Evolutionary conservation across 2,113 vertebrate species (phyloP).

Genomic region (Salminus brasiliensis): DNA sequence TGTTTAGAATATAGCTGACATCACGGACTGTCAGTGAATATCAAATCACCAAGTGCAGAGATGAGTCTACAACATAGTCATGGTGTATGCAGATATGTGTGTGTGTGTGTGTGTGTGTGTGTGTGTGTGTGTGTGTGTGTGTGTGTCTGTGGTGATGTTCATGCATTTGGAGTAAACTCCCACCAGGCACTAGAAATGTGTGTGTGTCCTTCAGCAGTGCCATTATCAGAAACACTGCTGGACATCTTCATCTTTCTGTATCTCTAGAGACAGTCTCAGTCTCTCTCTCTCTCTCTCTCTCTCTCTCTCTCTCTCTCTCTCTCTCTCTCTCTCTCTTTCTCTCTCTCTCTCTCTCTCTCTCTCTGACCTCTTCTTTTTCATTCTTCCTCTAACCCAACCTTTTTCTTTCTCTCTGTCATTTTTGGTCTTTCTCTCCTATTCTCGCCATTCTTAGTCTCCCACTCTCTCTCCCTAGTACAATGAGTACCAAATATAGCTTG

Average conservation of each 20-base stretch:
- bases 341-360: too few relatives aligned
- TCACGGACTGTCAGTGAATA: background rate
- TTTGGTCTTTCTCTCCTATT: too few relatives aligned
- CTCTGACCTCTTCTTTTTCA: too few relatives aligned
- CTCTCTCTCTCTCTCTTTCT: background rate
- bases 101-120: background rate
- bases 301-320: background rate
- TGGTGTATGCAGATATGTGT: too few relatives aligned
- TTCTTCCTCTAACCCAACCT: too few relatives aligned
- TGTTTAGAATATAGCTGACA: background rate
- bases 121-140: background rate
- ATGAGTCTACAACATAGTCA: background rate
- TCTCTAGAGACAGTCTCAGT: background rate
- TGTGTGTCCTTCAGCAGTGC: background rate
- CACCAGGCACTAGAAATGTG: too few relatives aligned
- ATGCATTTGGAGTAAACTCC: too few relatives aligned
- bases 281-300: background rate
- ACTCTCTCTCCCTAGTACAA: too few relatives aligned
- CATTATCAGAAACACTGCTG: background rate
- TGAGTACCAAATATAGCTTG: too few relatives aligned
- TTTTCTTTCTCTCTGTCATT: too few relatives aligned
- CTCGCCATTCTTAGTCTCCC: too few relatives aligned
- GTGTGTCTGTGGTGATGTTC: too few relatives aligned
- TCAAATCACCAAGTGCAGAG: background rate
- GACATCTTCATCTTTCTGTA: background rate